Evolutionary conservation across 2,113 vertebrate species (phyloP).

Genomic region (Paracanthobrama guichenoti): DNA sequence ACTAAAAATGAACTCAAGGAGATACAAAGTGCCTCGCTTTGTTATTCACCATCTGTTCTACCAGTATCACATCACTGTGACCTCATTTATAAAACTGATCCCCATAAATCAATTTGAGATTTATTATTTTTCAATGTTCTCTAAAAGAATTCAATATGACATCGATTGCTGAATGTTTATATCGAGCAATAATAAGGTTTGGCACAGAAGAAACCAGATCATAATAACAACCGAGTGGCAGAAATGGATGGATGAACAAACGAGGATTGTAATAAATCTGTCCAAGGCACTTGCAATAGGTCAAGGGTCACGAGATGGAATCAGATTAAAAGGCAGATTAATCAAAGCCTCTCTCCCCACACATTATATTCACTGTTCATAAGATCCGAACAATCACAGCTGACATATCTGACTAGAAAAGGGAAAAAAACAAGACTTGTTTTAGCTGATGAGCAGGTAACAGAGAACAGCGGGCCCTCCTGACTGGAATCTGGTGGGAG

Average conservation of each 20-base stretch:
- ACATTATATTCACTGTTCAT: slow-evolving; percentile 52
- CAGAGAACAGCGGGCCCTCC: background rate
- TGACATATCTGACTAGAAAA: background rate
- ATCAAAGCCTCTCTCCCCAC: slow-evolving; percentile 40
- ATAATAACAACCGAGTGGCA: slow-evolving; percentile 17
- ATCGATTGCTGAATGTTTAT: slow-evolving; percentile 19
- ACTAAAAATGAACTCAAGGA: slow-evolving; percentile 20
- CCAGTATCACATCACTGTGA: slow-evolving; percentile 10
- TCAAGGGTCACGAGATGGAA: slow-evolving; percentile 39
- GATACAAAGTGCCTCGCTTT: background rate
- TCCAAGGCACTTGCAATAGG: slow-evolving; percentile 26
- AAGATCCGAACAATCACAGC: slow-evolving; percentile 57
- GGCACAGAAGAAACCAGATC: slow-evolving; percentile 13
- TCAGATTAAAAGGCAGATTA: slow-evolving; percentile 52
- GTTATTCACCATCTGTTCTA: slow-evolving; percentile 1
- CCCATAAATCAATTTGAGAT: slow-evolving; percentile 6
- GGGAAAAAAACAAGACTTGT: background rate
- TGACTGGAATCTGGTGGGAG: slow-evolving; percentile 13
- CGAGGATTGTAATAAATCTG: slow-evolving; percentile 42
- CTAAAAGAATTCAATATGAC: slow-evolving; percentile 1
- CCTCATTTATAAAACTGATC: slow-evolving; percentile 32
- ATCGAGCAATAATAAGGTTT: background rate
- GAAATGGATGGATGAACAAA: slow-evolving; percentile 17
- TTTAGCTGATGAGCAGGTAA: slow-evolving; percentile 7
- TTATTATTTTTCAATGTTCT: slow-evolving; percentile 9